Percentiles rank a stretch among this genome's conserved stretches.
Conservation (phyloP, 2,797 vertebrate species). For the Oreochromis grahami region DNA sequence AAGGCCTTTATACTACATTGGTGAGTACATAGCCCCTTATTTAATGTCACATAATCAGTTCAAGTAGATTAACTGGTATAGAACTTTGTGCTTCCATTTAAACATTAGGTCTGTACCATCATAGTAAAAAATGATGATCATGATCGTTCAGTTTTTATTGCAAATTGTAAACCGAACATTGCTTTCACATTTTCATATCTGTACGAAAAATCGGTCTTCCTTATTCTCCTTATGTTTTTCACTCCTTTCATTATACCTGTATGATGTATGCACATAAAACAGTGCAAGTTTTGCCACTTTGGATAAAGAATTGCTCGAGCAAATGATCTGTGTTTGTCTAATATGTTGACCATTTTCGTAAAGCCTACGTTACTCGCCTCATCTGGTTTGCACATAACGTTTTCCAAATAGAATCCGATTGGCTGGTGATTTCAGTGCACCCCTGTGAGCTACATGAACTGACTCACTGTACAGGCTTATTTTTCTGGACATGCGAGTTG, state of each 20-base stretch:
- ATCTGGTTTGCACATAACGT: neutral
- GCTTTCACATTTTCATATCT: neutral
- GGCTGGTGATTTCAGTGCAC: neutral
- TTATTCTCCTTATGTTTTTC: neutral
- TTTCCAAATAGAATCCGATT: neutral
- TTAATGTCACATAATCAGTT: neutral
- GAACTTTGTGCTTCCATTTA: neutral
- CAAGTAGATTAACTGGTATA: neutral
- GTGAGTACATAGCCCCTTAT: slow-evolving; percentile 65
- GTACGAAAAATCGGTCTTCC: neutral
- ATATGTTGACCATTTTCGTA: neutral
- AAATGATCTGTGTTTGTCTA: neutral
- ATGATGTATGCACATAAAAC: neutral
- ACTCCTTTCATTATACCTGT: neutral
- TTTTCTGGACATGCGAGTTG: neutral
- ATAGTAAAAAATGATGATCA: neutral
- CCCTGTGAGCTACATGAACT: neutral
- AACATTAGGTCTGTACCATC: neutral
- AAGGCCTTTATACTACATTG: slow-evolving; percentile 85
- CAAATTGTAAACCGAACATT: neutral
- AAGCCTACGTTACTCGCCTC: neutral
- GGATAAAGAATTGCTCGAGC: neutral
- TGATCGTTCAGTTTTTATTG: neutral
- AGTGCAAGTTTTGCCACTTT: neutral
- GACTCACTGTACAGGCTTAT: neutral